Conservation (phyloP, 2,113 vertebrate species). For the Cynocephalus volans region DNA sequence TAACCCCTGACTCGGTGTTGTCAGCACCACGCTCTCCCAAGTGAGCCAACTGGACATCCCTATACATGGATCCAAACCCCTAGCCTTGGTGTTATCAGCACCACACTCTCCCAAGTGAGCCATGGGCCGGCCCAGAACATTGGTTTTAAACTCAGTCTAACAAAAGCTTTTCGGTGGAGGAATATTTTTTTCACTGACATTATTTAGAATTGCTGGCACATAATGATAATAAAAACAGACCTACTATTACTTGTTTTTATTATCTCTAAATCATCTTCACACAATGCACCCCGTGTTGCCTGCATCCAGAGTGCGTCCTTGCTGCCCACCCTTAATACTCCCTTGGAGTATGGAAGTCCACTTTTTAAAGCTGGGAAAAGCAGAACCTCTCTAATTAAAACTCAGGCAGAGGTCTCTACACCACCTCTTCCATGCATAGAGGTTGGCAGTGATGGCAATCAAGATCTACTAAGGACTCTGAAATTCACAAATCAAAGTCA, state of each 20-base stretch:
- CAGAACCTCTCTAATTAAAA: neutral
- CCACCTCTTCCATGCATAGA: neutral
- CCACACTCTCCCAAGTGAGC: no score
- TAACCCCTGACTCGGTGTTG: no score
- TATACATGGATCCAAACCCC: no score
- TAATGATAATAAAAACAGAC: conserved; percentile 45
- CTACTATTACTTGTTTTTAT: neutral
- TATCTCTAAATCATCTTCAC: conserved; percentile 9
- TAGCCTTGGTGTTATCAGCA: no score
- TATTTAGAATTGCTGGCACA: neutral
- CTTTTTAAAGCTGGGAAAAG: neutral
- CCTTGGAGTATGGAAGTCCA: neutral
- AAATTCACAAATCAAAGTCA: neutral
- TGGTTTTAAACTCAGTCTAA: conserved; percentile 38
- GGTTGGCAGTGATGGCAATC: neutral
- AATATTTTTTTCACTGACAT: neutral
- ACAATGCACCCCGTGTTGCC: neutral
- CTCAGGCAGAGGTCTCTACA: neutral
- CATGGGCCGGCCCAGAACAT: no score
- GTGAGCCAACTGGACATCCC: no score
- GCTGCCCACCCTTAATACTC: neutral
- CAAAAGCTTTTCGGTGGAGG: neutral
- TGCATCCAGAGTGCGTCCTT: neutral
- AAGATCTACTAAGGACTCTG: neutral
- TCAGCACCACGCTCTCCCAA: no score